Conservation (phyloP, 2,113 vertebrate genomes). For the Herpetotheres cachinnans region DNA sequence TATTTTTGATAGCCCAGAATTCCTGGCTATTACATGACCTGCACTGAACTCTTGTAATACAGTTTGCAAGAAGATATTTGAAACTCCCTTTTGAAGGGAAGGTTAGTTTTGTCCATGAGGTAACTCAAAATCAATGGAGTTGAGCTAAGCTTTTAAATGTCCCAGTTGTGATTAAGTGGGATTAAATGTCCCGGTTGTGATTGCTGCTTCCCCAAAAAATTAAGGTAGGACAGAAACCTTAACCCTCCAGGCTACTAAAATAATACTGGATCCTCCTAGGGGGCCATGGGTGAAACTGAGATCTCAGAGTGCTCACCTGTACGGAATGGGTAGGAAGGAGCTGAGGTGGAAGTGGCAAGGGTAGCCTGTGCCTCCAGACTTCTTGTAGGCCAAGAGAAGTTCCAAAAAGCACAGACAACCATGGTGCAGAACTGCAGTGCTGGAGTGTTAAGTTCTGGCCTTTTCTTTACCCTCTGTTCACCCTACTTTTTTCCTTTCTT, state of each 20-base stretch:
- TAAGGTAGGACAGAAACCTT: background rate
- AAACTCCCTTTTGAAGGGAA: background rate
- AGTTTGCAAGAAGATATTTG: background rate
- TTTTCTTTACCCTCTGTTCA: background rate
- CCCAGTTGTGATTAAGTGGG: background rate
- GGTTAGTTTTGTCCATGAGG: background rate
- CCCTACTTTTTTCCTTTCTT: background rate
- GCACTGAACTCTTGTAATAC: background rate
- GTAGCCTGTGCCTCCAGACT: background rate
- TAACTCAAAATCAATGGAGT: background rate
- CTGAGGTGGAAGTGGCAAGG: background rate
- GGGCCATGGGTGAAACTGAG: background rate
- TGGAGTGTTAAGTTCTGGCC: background rate
- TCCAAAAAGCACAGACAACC: background rate
- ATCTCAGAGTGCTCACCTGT: background rate
- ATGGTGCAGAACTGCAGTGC: background rate
- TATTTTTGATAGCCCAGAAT: background rate
- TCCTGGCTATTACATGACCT: background rate
- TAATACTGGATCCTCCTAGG: background rate
- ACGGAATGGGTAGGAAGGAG: background rate
- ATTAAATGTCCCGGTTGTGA: background rate
- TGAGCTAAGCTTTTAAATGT: background rate
- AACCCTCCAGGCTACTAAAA: background rate
- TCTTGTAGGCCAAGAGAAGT: background rate
- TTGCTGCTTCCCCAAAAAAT: background rate